Evolutionary conservation across 2,888 invertebrate genomes (phyloP), one percentile per base, ranked within the genome.

Genomic region (Itoplectis maculator): DNA sequence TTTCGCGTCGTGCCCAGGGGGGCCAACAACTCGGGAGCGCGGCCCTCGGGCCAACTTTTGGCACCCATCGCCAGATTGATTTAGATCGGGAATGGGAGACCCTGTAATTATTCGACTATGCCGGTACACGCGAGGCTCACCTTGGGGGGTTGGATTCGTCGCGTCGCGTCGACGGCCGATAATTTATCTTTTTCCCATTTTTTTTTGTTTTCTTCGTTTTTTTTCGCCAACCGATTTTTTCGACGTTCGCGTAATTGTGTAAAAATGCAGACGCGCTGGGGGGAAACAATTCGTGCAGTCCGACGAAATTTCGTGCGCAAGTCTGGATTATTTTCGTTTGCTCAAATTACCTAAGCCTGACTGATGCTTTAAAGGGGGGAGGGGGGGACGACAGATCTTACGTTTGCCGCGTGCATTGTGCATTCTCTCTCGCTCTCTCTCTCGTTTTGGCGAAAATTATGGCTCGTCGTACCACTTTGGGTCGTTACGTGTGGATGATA

Each of bases 81-180:
- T 86, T 86, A 86, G 79, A 86, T 85, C 85, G 79, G 54, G 72
- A 86, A 79, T 65, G 63, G 70, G 68, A 56, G 18, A 63, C n/a
- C 88, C 90, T 91, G 87, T 91, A 88, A 91, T 91, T 90, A 89
- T 81, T 83, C 75, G 82, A 82, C 83, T 83, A 87, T 75, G 88
- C 88, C 88, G 89, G 81, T 89, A 87, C 91, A 91, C 91, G 91
- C 91, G 86, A 91, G 85, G 85, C 45, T 75, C 74, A 85, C 82
- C 65, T 80, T 79, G 77, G 75, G 84, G 82, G 86, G 87, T 86
- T 86, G 69, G 0, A 70, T 35, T 56, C 73, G 74, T 79, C 84
- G 83, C 81, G 81, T 81, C 84, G 37, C 49, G 49, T 8, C 40
- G 29, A 77, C 47, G 69, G 40, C 51, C 13, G 42, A 69, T 70